Evolutionary conservation across 2,888 invertebrate genomes (phyloP).

Genomic region (Acleris emargana): DNA sequence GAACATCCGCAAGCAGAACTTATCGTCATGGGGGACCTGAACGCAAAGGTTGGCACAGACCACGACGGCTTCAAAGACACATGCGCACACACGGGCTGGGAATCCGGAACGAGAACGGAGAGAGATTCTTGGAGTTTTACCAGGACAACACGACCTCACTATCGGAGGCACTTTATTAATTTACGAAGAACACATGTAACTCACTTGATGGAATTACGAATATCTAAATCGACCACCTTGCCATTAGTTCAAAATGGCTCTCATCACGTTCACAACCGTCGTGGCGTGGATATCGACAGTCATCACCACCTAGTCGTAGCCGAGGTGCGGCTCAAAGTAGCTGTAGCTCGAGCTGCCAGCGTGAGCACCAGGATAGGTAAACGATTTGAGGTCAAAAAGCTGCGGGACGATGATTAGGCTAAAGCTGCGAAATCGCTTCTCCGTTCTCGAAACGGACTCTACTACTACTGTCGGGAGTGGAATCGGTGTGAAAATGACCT

Average conservation of each 20-base stretch:
- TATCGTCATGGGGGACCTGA: slow-evolving; percentile 7
- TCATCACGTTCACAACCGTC: slow-evolving; percentile 20
- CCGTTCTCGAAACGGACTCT: no score
- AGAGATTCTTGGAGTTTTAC: not conserved
- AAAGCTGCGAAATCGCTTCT: no score
- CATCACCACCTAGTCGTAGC: slow-evolving; percentile 30
- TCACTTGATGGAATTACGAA: slow-evolving; percentile 4
- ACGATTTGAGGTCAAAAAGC: not conserved
- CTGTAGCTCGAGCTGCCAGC: not conserved
- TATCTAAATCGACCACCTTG: slow-evolving; percentile 6
- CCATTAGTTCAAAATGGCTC: slow-evolving; percentile 20
- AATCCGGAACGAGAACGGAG: not conserved
- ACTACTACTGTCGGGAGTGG: not conserved
- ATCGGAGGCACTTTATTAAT: slow-evolving; percentile 8
- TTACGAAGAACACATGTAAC: not conserved
- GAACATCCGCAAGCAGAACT: not conserved
- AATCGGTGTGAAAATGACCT: slow-evolving; percentile 7
- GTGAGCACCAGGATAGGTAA: not conserved
- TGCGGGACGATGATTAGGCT: not conserved
- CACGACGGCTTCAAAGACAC: not conserved
- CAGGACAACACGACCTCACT: not conserved
- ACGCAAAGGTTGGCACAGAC: slow-evolving; percentile 3
- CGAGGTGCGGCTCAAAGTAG: slow-evolving; percentile 8
- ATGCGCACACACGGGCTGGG: slow-evolving; percentile 4
- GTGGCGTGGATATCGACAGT: slow-evolving; percentile 33